phyloP scores from a whole-genome alignment of 2,113 vertebrate species.

The Petromus typicus region DNA sequence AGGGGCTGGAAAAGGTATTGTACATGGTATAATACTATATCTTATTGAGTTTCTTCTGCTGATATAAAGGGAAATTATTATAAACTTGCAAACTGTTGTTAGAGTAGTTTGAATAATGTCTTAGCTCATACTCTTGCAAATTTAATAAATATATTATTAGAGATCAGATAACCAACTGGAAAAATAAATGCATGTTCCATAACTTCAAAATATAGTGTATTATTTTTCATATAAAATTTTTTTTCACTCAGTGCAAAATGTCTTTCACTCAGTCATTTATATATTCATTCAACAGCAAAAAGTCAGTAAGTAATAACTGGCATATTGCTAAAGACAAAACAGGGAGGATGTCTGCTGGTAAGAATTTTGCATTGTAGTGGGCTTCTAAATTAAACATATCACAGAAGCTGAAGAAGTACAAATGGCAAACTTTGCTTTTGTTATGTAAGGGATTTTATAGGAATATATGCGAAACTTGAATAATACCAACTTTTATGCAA shows the following conservation, averaged over 20 bases:
- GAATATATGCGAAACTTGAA: neutral
- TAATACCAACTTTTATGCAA: slow-evolving; percentile 1
- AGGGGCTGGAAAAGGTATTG: neutral
- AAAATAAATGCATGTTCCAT: neutral
- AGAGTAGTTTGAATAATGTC: neutral
- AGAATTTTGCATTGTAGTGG: neutral
- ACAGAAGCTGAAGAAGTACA: neutral
- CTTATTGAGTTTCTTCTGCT: neutral
- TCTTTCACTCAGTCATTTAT: neutral
- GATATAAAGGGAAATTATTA: neutral
- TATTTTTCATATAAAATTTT: neutral
- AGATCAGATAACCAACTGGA: neutral
- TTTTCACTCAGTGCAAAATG: neutral
- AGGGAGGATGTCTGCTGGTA: neutral
- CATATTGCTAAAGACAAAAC: neutral
- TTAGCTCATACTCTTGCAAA: neutral
- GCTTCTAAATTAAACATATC: slow-evolving; percentile 2
- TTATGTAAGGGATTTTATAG: slow-evolving; percentile 8
- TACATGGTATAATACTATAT: neutral
- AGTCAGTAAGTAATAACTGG: neutral
- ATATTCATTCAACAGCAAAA: neutral
- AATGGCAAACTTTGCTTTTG: slow-evolving; percentile 24
- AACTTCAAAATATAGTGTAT: neutral
- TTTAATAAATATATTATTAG: neutral
- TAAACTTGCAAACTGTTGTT: neutral